Conservation (phyloP, 2,113 vertebrate species). For the Phalacrocorax brasilianus region DNA sequence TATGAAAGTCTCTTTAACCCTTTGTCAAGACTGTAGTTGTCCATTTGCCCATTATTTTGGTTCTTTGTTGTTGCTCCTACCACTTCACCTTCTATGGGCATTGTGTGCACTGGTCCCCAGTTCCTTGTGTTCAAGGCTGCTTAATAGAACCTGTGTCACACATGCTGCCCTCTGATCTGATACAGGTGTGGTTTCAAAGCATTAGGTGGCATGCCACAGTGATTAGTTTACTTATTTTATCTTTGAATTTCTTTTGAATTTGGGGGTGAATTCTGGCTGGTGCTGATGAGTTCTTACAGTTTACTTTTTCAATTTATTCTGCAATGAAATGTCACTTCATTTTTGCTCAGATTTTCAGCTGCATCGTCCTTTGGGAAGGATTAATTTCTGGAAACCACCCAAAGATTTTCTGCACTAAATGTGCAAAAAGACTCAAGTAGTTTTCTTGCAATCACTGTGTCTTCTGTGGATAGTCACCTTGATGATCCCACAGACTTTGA, state of each 20-base stretch:
- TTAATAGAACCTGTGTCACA: neutral
- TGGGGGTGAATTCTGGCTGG: neutral
- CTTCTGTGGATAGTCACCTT: neutral
- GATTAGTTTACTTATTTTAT: neutral
- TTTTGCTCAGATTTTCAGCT: neutral
- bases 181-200: neutral
- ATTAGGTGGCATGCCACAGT: neutral
- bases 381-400: neutral
- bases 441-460: neutral
- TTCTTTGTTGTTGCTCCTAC: neutral
- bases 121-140: neutral
- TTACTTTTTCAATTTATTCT: neutral
- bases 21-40: neutral
- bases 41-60: neutral
- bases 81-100: fast-evolving
- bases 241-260: neutral
- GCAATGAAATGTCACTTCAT: neutral
- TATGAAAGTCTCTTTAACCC: neutral
- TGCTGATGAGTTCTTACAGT: neutral
- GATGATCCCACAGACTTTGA: neutral
- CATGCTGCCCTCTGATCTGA: neutral
- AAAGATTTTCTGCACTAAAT: neutral
- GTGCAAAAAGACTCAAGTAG: neutral
- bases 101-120: neutral
- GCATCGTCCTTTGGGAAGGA: neutral